These are phyloP conservation scores for Plebejus argus DNA, from an alignment of 2,888 invertebrate species.

Conservation along the genomic window DNA sequence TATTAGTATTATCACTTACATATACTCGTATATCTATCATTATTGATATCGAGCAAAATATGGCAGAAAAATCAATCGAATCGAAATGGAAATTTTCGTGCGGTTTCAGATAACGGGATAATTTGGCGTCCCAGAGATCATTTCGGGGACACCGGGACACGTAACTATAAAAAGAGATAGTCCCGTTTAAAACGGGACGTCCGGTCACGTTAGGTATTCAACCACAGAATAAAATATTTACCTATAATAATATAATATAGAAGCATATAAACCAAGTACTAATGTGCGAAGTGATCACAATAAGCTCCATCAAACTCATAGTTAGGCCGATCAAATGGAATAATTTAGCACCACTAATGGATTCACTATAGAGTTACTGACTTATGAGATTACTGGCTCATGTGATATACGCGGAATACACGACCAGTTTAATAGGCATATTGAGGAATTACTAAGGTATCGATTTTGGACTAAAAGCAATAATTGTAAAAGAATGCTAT, in stretches of 20 bases:
- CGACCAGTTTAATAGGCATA: not conserved
- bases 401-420: not conserved
- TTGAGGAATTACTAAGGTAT: not conserved
- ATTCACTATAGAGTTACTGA: slow-evolving; percentile 16
- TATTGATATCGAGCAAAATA: too few relatives aligned
- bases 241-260: not conserved
- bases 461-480: not conserved
- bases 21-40: too few relatives aligned
- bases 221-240: not conserved
- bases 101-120: too few relatives aligned
- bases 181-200: too few relatives aligned
- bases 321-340: slow-evolving; percentile 17
- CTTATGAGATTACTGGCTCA: slow-evolving; percentile 26
- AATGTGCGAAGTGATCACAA: slow-evolving; percentile 11
- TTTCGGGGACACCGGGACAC: too few relatives aligned
- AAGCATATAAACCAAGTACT: not conserved
- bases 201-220: too few relatives aligned
- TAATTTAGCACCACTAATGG: slow-evolving; percentile 24
- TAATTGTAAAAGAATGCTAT: too few relatives aligned
- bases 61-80: too few relatives aligned
- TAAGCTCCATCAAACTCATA: not conserved
- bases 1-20: too few relatives aligned
- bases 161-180: too few relatives aligned
- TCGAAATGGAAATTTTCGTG: too few relatives aligned
- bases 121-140: too few relatives aligned